Base-by-base conservation (phyloP, 1,140 invertebrate species). In the Drosophila lacteicornis region DNA sequence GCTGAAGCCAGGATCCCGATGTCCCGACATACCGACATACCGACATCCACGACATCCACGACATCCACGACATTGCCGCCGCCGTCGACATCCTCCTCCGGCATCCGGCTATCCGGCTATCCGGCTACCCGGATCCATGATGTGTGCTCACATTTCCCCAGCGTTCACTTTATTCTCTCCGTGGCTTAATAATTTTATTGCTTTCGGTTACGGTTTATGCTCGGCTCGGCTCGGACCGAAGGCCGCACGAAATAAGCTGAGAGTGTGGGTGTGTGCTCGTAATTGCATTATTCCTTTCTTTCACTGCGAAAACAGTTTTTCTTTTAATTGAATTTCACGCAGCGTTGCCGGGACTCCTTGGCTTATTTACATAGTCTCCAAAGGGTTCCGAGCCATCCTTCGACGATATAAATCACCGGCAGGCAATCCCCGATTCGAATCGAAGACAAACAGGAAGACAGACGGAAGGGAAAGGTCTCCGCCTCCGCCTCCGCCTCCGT, bases 241-340 rank as follows among this genome's bases (percentile, higher is more conserved):
- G 61, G 56, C 15, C 12, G 40, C 25, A 11, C 36, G 19, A 40
- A 56, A 40, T 38, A 8, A 43, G 55, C 36, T 42, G 49, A 22
- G 27, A 7, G 45, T 9, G 13, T 11, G 11, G 17, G 27, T 55
- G n/a, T 33, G 27, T 19, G 25, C 11, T 55, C 40, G 75, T 78
- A 79, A 79, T 79, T 79, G 66, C 75, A 56, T 79, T 79, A 70
- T 63, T 51, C 46, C 65, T 63, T 62, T 70, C 75, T 70, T 58
- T 70, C 56, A 30, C 66, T 30, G 58, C 53, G 40, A 50, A 66
- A 73, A 73, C 76, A 59, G 62, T 85, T 79, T 56, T 75, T 77
- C 75, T 69, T 77, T 86, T 88, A 88, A 86, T 86, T 86, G 82
- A 86, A 86, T 86, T 88, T 83, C 40, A 55, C 45, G 19, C 65